phyloP scores from a whole-genome alignment of 1,140 invertebrate genomes.

The Sinonovacula constricta region DNA sequence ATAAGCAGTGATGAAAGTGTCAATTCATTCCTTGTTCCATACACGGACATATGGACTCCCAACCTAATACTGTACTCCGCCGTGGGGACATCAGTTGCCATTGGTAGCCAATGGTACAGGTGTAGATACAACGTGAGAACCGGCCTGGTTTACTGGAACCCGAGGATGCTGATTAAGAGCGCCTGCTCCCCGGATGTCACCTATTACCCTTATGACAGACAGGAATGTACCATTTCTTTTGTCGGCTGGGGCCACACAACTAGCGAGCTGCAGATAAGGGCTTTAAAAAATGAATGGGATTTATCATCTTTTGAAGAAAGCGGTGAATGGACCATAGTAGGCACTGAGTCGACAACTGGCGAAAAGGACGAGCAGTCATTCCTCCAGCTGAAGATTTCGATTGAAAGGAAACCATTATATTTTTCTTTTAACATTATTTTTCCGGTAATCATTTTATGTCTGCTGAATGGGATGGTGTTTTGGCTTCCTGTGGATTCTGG shows the following conservation, averaged over 20 bases:
- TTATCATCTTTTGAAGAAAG: constrained; percentile 29
- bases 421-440: constrained; percentile 52
- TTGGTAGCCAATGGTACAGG: constrained; percentile 27
- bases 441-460: constrained; percentile 46
- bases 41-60: constrained; percentile 47
- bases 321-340: constrained; percentile 41
- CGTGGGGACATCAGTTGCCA: constrained; percentile 23
- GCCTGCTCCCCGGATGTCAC: constrained; percentile 46
- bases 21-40: constrained; percentile 41
- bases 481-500: constrained; percentile 50
- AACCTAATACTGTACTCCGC: constrained; percentile 39
- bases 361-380: constrained; percentile 5
- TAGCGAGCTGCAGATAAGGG: constrained; percentile 31
- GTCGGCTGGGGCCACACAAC: constrained; percentile 41
- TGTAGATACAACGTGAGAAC: constrained; percentile 10
- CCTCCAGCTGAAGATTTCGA: constrained; percentile 28
- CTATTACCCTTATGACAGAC: constrained; percentile 53
- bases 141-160: constrained; percentile 39
- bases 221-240: constrained; percentile 41
- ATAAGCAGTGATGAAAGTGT: too few species aligned
- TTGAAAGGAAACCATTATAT: constrained; percentile 49
- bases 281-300: constrained; percentile 4
- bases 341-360: constrained; percentile 22
- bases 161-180: constrained; percentile 37
- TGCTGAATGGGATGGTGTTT: constrained; percentile 56